phyloP scores from a whole-genome alignment of 2,797 vertebrate genomes.

The Pterois miles region DNA sequence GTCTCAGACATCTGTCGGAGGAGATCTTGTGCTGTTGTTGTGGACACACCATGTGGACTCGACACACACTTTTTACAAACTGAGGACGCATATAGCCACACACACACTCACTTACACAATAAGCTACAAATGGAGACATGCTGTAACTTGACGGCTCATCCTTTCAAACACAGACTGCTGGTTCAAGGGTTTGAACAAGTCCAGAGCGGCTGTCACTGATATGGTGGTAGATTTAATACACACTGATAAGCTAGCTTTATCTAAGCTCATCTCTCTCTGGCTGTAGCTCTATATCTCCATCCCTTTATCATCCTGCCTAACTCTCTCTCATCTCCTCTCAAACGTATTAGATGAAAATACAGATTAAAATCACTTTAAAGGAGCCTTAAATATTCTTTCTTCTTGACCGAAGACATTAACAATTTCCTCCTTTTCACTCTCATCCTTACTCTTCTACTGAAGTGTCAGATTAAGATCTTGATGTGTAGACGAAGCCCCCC shows the following conservation, averaged over 20 bases:
- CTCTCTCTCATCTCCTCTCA: slow-evolving; percentile 32
- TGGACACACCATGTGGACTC: background rate
- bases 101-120: slow-evolving; percentile 6
- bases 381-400: background rate
- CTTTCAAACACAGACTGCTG: slow-evolving; percentile 32
- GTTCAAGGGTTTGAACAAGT: slow-evolving; percentile 45
- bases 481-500: slow-evolving; percentile 6
- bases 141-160: slow-evolving; percentile 44
- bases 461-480: slow-evolving; percentile 3
- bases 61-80: background rate
- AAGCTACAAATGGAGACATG: slow-evolving; percentile 34
- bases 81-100: background rate
- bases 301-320: background rate
- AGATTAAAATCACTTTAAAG: slow-evolving; percentile 46
- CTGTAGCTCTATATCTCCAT: background rate
- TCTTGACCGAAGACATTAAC: slow-evolving; percentile 9
- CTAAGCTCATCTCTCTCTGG: slow-evolving; percentile 50
- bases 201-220: slow-evolving; percentile 41
- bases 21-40: background rate
- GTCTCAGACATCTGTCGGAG: background rate
- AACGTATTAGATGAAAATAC: slow-evolving; percentile 36
- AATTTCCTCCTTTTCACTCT: slow-evolving; percentile 1
- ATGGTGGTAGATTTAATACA: slow-evolving; percentile 43
- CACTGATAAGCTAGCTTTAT: slow-evolving; percentile 44
- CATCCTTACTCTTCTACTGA: background rate